Evolutionary conservation across 1,140 invertebrate genomes (phyloP).

Genomic region (Drosophila prosaltans): DNA sequence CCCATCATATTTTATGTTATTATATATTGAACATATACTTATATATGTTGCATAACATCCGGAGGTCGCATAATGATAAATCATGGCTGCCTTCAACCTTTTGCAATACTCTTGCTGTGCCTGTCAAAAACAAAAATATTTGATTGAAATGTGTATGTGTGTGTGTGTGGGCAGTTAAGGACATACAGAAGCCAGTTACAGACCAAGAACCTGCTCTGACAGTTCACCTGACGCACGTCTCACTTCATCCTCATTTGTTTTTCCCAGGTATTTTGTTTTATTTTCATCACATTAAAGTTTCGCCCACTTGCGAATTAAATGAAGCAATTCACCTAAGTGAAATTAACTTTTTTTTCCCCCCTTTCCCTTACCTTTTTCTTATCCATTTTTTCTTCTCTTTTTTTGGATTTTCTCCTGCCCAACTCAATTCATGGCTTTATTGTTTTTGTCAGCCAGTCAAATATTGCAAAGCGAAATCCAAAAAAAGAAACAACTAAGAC

Average conservation of each 20-base stretch:
- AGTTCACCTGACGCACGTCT: constrained; percentile 43
- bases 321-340: constrained; percentile 52
- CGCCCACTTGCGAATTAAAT: constrained; percentile 28
- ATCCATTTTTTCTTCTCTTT: neutral
- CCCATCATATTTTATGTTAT: constrained; percentile 70
- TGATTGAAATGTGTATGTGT: constrained; percentile 59
- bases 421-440: constrained; percentile 25
- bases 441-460: constrained; percentile 35
- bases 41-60: constrained; percentile 58
- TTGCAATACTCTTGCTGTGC: constrained; percentile 31
- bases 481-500: neutral
- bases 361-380: constrained; percentile 6
- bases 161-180: constrained; percentile 25
- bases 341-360: constrained; percentile 44
- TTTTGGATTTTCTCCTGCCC: neutral
- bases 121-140: constrained; percentile 72
- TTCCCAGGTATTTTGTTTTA: neutral
- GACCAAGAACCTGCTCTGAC: constrained; percentile 18
- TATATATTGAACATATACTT: constrained; percentile 75
- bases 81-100: constrained; percentile 44
- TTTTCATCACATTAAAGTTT: constrained; percentile 50
- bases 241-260: constrained; percentile 11
- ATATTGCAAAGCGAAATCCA: neutral
- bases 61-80: constrained; percentile 66
- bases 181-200: constrained; percentile 1